phyloP scores from a whole-genome alignment of 2,888 invertebrate species.

The Deilephila porcellus region DNA sequence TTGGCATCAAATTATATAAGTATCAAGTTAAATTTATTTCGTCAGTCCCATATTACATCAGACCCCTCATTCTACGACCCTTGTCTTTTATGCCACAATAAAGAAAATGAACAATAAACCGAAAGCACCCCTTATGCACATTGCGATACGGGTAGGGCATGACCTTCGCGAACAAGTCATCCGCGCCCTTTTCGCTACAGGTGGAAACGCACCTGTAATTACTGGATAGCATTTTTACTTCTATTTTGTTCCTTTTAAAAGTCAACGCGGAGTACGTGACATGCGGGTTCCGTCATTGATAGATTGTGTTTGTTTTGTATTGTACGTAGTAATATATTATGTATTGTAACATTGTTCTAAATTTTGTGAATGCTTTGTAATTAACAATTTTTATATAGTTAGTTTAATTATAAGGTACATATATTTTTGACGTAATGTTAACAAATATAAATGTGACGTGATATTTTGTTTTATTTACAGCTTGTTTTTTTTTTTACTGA shows the following conservation, averaged over 20 bases:
- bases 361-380: neutral
- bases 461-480: too few species aligned
- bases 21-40: neutral
- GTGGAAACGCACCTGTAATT: slow-evolving; percentile 75
- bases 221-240: slow-evolving; percentile 48
- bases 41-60: neutral
- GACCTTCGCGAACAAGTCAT: slow-evolving; percentile 58
- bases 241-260: slow-evolving; percentile 50
- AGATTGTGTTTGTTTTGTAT: slow-evolving; percentile 7
- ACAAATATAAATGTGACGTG: too few species aligned
- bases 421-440: too few species aligned
- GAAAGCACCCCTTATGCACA: slow-evolving; percentile 39
- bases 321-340: neutral
- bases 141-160: slow-evolving; percentile 51
- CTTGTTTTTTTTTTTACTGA: too few species aligned
- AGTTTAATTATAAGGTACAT: too few species aligned
- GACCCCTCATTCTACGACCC: neutral
- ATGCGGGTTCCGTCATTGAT: slow-evolving; percentile 29
- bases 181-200: slow-evolving; percentile 66
- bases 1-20: too few species aligned
- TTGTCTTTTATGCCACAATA: neutral
- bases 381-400: neutral
- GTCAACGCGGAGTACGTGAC: slow-evolving; percentile 30
- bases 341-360: neutral
- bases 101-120: slow-evolving; percentile 27